Evolutionary conservation across 2,113 vertebrate genomes (phyloP).

Genomic region (Chrysemys picta): DNA sequence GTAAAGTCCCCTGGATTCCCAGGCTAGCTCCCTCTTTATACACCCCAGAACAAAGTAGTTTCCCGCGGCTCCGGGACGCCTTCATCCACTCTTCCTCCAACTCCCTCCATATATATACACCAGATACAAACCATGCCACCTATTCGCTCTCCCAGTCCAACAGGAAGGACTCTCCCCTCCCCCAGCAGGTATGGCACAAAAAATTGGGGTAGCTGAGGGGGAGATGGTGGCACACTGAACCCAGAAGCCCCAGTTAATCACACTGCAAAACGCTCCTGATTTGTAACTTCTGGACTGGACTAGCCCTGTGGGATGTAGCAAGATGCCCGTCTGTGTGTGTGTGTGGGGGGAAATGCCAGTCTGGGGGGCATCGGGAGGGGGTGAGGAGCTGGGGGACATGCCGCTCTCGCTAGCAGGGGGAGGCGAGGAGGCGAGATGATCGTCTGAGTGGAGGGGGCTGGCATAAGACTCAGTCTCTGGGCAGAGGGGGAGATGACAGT

Average conservation of each 20-base stretch:
- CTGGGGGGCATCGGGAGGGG: not conserved
- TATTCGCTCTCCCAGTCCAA: rapidly evolving
- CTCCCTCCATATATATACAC: rapidly evolving
- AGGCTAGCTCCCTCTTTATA: not conserved
- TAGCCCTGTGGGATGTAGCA: not conserved
- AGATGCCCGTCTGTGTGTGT: not conserved
- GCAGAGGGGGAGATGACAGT: not conserved
- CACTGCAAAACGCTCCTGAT: not conserved
- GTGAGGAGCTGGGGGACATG: not conserved
- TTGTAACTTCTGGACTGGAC: not conserved
- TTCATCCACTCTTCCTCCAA: rapidly evolving
- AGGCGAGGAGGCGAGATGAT: not conserved
- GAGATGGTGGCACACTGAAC: not conserved
- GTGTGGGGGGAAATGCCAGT: no score
- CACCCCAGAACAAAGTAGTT: rapidly evolving
- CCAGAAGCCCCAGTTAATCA: not conserved
- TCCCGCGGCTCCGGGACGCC: rapidly evolving
- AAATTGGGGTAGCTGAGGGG: not conserved
- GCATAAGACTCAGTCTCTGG: rapidly evolving
- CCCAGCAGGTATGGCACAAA: not conserved
- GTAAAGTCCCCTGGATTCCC: not conserved
- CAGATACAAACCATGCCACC: rapidly evolving
- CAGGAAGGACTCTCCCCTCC: rapidly evolving
- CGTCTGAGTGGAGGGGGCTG: not conserved
- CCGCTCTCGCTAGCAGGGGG: not conserved